Evolutionary conservation across 2,888 invertebrate genomes (phyloP).

Genomic region (Callimorpha dominula): DNA sequence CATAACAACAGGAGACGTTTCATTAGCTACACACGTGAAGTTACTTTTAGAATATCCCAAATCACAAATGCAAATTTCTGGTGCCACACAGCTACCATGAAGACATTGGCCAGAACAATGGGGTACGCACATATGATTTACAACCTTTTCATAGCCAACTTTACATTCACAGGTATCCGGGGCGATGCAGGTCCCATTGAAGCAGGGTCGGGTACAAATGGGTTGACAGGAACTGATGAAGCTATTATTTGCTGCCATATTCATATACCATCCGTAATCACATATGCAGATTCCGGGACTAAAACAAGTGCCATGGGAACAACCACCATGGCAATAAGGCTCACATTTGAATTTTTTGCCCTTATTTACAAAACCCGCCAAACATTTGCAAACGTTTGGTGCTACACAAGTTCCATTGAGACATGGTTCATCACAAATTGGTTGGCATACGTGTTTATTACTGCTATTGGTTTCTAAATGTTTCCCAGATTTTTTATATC

Average conservation of each 20-base stretch:
- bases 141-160: slow-evolving; percentile 14
- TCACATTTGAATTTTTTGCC: slow-evolving; percentile 11
- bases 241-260: not conserved
- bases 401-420: slow-evolving; percentile 20
- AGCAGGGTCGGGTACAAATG: slow-evolving; percentile 19
- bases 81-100: slow-evolving; percentile 25
- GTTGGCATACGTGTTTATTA: slow-evolving; percentile 20
- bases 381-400: slow-evolving; percentile 26
- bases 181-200: slow-evolving; percentile 19
- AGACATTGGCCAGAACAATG: slow-evolving; percentile 23
- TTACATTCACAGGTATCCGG: slow-evolving; percentile 33
- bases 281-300: slow-evolving; percentile 28
- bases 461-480: not conserved
- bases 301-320: slow-evolving; percentile 28
- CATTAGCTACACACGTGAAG: not conserved
- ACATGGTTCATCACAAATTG: slow-evolving; percentile 28
- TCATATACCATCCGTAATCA: slow-evolving; percentile 23
- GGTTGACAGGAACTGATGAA: slow-evolving; percentile 22
- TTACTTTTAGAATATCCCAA: slow-evolving; percentile 18
- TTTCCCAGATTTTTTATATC: not conserved
- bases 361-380: slow-evolving; percentile 13
- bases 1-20: not conserved
- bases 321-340: slow-evolving; percentile 23
- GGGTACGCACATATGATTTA: slow-evolving; percentile 18
- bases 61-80: slow-evolving; percentile 25